These are phyloP conservation scores for Pelusios castaneus DNA, from an alignment of 2,113 vertebrate species.

Conservation along the genomic window DNA sequence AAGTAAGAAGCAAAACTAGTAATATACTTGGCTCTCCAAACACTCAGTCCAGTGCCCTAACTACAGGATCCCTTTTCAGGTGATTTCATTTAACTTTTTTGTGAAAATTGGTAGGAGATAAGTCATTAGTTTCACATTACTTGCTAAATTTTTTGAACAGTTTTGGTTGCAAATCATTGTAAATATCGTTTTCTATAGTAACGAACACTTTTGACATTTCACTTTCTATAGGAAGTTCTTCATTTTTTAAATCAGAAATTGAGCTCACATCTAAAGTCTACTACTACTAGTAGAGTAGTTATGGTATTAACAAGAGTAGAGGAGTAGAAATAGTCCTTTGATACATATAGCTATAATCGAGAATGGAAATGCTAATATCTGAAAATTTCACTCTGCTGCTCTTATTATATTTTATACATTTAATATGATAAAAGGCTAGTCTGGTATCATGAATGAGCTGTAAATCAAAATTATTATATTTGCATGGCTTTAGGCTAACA, in stretches of 20 bases:
- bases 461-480: not conserved
- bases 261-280: not conserved
- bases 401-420: not conserved
- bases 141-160: not conserved
- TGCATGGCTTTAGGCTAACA: not conserved
- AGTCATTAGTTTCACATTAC: not conserved
- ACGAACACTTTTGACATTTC: not conserved
- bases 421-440: not conserved
- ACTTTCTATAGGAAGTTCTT: not conserved
- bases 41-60: not conserved
- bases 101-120: not conserved
- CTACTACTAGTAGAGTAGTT: not conserved
- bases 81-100: not conserved
- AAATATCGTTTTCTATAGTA: not conserved
- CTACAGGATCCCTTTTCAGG: not conserved
- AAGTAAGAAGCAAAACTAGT: not conserved
- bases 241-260: not conserved
- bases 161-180: not conserved
- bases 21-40: no score
- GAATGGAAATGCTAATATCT: slow-evolving; percentile 29
- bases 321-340: not conserved
- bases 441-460: not conserved
- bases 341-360: not conserved
- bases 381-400: not conserved
- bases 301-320: not conserved